Evolutionary conservation across 2,888 invertebrate species (phyloP), one percentile per base, ranked within the genome.

Genomic region (Sycophila texana): DNA sequence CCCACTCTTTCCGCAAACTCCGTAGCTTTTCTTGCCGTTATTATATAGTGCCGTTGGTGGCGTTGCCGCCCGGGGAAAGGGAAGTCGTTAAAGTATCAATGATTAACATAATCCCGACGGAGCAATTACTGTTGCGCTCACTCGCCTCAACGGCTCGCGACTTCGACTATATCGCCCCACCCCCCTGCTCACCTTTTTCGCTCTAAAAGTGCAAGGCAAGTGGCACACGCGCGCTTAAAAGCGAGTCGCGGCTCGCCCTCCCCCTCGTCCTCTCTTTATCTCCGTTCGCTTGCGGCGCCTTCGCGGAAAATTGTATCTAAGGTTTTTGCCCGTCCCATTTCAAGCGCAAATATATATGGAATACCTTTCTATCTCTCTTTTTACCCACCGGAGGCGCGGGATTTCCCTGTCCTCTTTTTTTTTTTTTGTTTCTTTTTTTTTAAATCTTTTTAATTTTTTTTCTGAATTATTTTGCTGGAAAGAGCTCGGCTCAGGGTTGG

Each of bases 11-110:
- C 65, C 70, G 65, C 70, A 16, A 79, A 79, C 74, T 80, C 55
- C 66, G 30, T 68, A 39, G 74, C 74, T 63, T 77, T 74, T 77
- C 77, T 80, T 77, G 55, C 67, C 80, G 58, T 76, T 73, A 73
- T 76, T 76, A 73, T 76, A 61, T 49, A 18, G 39, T 30, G 55
- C 20, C 60, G 5, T 16, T 57, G 39, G 51, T n/a, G 12, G 30
- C 71, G 55, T 47, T 51, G 73, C 57, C 68, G 51, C 20, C 71
- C 51, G 74, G 57, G 71, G 67, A 77, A 79, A 72, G 57, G 71
- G 67, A 77, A 81, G 75, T 81, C 78, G 78, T 81, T 81, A 78
- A 81, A 78, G 78, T 78, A 81, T 81, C 81, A 77, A 81, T 81
- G 77, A 79, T 81, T 81, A 81, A 81, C 81, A 81, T 81, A 81